Evolutionary conservation across 2,797 vertebrate genomes (phyloP).

Genomic region (Hirundo rustica): DNA sequence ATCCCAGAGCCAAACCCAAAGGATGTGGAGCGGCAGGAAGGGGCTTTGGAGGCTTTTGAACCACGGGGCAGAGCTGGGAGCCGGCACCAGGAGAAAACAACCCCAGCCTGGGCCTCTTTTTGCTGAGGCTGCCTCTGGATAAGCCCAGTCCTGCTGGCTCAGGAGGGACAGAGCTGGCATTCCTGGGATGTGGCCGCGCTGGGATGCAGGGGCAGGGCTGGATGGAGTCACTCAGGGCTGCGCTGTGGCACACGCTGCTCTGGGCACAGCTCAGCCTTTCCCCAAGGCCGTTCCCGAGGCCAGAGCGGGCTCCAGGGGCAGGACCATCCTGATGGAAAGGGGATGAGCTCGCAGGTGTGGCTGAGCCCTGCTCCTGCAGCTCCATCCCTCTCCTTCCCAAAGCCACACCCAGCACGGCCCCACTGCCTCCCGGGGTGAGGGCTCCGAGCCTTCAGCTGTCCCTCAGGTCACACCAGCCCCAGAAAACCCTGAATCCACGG

Average conservation of each 20-base stretch:
- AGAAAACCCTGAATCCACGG: background rate
- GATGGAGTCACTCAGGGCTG: background rate
- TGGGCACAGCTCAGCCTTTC: background rate
- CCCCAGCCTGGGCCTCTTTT: background rate
- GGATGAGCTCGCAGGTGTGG: background rate
- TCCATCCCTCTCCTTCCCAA: background rate
- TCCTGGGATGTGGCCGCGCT: accelerated
- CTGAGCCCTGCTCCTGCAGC: background rate
- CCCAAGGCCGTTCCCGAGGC: background rate
- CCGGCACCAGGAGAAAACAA: background rate
- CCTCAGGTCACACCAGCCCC: background rate
- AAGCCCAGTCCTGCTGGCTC: background rate
- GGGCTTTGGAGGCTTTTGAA: background rate
- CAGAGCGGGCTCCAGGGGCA: background rate
- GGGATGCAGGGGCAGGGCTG: background rate
- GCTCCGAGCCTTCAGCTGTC: background rate
- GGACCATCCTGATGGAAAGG: too few species aligned
- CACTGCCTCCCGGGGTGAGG: background rate
- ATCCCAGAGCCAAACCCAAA: background rate
- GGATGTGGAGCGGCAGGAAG: background rate
- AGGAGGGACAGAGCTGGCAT: background rate
- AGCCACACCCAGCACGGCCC: too few species aligned
- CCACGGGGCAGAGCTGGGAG: background rate
- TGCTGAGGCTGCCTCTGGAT: background rate
- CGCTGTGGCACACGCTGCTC: background rate